Base-by-base conservation (phyloP, 30 jellyfish, hydroid and myxozoan species). In the Phacellophora camtschatica region DNA sequence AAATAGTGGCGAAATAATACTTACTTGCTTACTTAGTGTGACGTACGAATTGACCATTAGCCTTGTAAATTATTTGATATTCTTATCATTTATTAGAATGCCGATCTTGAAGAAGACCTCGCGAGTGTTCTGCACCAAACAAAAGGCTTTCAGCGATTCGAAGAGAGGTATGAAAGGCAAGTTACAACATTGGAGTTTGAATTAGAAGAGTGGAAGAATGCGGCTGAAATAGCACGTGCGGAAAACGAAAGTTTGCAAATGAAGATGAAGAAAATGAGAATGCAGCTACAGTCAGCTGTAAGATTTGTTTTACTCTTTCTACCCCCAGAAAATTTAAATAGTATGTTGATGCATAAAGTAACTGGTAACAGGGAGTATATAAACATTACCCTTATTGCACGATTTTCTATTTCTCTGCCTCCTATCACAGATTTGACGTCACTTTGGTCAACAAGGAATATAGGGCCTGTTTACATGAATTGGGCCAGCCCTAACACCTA, bases 251-350 rank as follows among this genome's bases (percentile, higher is more conserved):
- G 48, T 7, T 66, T 84, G 50, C 85, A 84, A 32, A 16, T 70
- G 70, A 84, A 84, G 66, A 70, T 84, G 95, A 84, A 64, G 84
- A 84, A 84, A 69, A 84, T 84, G 95, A 71, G 88, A 22, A 75
- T 81, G 15, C 95, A 71, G 28, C 43, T 84, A 29, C 88, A 71
- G 46, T 35, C 61, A 13, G 83, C 86, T n/a, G 95, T 84, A 61
- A 48, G 84, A 0, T 6, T 16, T 22, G 46, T 20, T n/a, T 64
- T 15, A 6, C 46, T 32, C 12, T 2, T 31, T 9, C 34, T 1
- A 13, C 37, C 37, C 12, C 5, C 23, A 12, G 15, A 22, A 8
- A 5, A 9, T 51, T 24, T 19, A 22, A 22, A 19, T 59, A n/a
- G n/a, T n/a, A n/a, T n/a, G n/a, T n/a, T n/a, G n/a, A n/a, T n/a